phyloP scores from a whole-genome alignment of 2,888 invertebrate genomes.

The Hoplodrina blanda region DNA sequence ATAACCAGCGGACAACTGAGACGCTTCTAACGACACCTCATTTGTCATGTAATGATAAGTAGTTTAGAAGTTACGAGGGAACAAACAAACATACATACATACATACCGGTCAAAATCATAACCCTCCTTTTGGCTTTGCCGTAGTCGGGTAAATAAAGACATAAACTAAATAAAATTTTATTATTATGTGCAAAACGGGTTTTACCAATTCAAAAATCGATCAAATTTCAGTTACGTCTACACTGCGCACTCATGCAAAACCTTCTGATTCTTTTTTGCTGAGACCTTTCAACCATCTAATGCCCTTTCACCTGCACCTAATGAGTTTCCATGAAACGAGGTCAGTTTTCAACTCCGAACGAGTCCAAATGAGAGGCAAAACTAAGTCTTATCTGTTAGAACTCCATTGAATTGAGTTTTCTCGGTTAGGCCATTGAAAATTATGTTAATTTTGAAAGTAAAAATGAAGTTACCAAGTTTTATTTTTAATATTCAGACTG shows the following conservation, averaged over 20 bases:
- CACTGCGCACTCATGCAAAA: background rate
- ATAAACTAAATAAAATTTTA: too few relatives aligned
- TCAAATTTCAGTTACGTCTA: background rate
- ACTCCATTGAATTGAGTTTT: constrained; percentile 49
- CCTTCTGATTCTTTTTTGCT: constrained; percentile 30
- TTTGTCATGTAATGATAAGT: too few relatives aligned
- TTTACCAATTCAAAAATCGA: too few relatives aligned
- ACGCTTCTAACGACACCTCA: too few relatives aligned
- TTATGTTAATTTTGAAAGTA: constrained; percentile 42
- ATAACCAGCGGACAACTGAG: too few relatives aligned
- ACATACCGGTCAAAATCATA: too few relatives aligned
- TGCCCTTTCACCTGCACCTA: constrained; percentile 37
- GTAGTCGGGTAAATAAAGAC: too few relatives aligned
- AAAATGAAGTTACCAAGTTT: constrained; percentile 46
- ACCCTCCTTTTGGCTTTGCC: too few relatives aligned
- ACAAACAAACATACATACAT: too few relatives aligned
- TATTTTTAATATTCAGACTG: constrained; percentile 17
- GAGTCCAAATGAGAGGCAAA: constrained; percentile 30
- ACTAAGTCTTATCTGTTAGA: constrained; percentile 49
- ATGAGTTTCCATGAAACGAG: constrained; percentile 47
- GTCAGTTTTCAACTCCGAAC: constrained; percentile 35
- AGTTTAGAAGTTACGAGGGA: too few relatives aligned
- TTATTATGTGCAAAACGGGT: too few relatives aligned
- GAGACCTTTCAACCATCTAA: constrained; percentile 24
- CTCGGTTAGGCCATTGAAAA: constrained; percentile 41